phyloP scores from a whole-genome alignment of 2,113 vertebrate genomes.

The Sakesphorus luctuosus region DNA sequence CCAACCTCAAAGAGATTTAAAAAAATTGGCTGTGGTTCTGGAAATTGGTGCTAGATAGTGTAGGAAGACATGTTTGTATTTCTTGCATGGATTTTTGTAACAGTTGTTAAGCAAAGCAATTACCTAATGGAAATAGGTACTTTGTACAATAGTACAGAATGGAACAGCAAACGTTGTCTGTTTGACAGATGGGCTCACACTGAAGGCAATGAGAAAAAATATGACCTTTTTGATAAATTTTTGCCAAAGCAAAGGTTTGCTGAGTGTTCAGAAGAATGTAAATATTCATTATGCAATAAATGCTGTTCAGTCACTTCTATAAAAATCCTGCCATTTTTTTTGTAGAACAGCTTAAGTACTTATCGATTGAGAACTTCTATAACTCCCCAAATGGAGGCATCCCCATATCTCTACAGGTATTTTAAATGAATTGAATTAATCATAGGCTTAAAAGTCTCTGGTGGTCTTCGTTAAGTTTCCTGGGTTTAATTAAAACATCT shows the following conservation, averaged over 20 bases:
- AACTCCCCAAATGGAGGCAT: conserved; percentile 80
- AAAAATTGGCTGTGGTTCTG: background rate
- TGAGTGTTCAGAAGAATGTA: conserved; percentile 36
- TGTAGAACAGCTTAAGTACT: conserved; percentile 72
- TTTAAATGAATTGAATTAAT: conserved; percentile 89
- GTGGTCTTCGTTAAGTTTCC: conserved; percentile 84
- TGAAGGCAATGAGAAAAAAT: background rate
- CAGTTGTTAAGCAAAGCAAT: background rate
- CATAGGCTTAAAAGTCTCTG: conserved; percentile 86
- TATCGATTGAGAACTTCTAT: conserved; percentile 79
- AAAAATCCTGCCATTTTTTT: conserved; percentile 51
- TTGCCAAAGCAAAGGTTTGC: background rate
- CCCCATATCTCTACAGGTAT: conserved; percentile 84
- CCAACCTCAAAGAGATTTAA: background rate
- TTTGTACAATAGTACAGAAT: background rate
- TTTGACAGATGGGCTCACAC: background rate
- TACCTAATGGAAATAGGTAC: background rate
- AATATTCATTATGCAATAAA: conserved; percentile 66
- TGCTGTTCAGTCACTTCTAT: conserved; percentile 46
- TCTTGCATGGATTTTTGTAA: background rate
- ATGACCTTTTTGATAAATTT: background rate
- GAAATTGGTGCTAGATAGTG: background rate
- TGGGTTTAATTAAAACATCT: conserved; percentile 91
- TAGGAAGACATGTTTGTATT: background rate
- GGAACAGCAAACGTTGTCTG: background rate